phyloP scores from a whole-genome alignment of 2,888 invertebrate genomes.

The Parnassius orleans region DNA sequence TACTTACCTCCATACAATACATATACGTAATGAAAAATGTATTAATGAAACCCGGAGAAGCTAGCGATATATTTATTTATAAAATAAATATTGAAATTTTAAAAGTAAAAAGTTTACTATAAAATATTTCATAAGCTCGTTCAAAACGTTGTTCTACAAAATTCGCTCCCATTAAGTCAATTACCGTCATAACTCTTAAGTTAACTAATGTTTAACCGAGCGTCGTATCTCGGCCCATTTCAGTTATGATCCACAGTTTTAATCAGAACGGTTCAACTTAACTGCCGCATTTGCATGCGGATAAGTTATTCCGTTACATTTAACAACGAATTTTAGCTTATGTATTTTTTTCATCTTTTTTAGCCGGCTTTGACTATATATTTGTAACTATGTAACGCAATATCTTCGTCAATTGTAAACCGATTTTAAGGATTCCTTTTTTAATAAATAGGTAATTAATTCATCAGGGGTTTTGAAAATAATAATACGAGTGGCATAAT shows the following conservation, averaged over 20 bases:
- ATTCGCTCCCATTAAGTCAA: constrained; percentile 21
- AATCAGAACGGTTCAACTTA: constrained; percentile 73
- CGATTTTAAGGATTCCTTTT: too few relatives aligned
- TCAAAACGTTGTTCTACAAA: constrained; percentile 13
- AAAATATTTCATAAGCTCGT: constrained; percentile 1
- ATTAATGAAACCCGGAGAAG: background rate
- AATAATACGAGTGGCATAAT: too few relatives aligned
- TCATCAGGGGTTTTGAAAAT: too few relatives aligned
- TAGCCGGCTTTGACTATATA: too few relatives aligned
- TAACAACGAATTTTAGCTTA: constrained; percentile 40
- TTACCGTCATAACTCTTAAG: constrained; percentile 23
- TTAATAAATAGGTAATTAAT: too few relatives aligned
- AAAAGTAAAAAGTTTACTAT: too few relatives aligned
- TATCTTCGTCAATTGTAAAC: too few relatives aligned
- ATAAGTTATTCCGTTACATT: constrained; percentile 65
- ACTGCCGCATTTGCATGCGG: constrained; percentile 71
- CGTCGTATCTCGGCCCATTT: constrained; percentile 54
- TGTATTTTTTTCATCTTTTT: constrained; percentile 1
- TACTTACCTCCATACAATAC: too few relatives aligned
- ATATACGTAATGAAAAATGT: too few relatives aligned
- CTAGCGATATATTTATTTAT: background rate
- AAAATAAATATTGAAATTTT: too few relatives aligned
- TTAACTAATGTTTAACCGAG: constrained; percentile 43
- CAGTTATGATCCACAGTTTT: constrained; percentile 57
- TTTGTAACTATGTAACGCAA: background rate